A percentile compares a stretch with the other conserved stretches of the same genome.
phyloP scores from a whole-genome alignment of 2,888 invertebrate species.

The Adineta ricciae region DNA sequence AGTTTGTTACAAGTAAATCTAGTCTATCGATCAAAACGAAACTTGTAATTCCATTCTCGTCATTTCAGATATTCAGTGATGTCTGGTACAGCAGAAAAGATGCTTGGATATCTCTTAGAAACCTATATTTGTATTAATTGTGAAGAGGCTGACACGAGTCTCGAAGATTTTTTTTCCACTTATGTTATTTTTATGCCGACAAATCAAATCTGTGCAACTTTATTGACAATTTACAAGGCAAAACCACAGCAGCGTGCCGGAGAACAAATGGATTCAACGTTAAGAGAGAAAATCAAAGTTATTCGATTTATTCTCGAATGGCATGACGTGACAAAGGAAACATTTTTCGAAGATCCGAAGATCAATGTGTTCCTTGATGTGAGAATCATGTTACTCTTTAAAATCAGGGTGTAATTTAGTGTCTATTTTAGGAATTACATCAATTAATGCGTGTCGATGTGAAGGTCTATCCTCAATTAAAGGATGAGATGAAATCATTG shows the following conservation, averaged over 20 bases:
- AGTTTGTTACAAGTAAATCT: conserved; percentile 59
- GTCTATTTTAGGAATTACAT: conserved; percentile 57
- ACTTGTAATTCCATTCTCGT: too few species aligned
- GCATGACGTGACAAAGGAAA: conserved; percentile 63
- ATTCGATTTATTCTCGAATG: conserved; percentile 62
- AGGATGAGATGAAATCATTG: conserved; percentile 60
- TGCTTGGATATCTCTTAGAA: conserved; percentile 72
- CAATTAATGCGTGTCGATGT: conserved; percentile 62
- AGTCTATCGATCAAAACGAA: too few species aligned
- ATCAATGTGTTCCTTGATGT: conserved; percentile 65
- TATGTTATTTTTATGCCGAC: conserved; percentile 72
- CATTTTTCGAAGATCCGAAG: conserved; percentile 65
- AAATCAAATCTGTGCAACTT: conserved; percentile 63
- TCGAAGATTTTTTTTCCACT: conserved; percentile 71
- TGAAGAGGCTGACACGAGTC: conserved; percentile 59
- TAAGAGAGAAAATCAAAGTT: conserved; percentile 49
- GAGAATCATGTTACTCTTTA: conserved; percentile 34
- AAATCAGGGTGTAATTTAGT: too few species aligned
- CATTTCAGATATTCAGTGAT: conserved; percentile 64
- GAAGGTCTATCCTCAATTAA: conserved; percentile 52
- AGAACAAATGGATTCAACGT: background rate
- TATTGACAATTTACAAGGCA: conserved; percentile 61
- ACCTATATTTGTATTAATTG: conserved; percentile 61
- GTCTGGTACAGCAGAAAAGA: conserved; percentile 74
- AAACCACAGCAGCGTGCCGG: background rate